Conservation (phyloP, 2,113 vertebrate genomes). For the Nicator chloris region DNA sequence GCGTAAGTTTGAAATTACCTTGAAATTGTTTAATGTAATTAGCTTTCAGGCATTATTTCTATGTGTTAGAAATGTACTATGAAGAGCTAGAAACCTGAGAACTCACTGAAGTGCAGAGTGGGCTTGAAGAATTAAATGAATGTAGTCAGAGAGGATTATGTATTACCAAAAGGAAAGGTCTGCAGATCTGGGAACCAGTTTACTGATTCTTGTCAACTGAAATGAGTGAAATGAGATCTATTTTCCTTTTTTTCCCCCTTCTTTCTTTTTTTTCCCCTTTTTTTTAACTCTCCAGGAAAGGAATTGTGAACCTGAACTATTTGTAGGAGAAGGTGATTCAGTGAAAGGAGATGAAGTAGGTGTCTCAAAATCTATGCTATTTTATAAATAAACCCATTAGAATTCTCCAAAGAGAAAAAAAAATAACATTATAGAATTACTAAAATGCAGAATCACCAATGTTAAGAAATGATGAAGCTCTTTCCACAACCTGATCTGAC, state of each 20-base stretch:
- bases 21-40: slow-evolving; percentile 5
- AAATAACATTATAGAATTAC: not conserved
- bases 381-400: slow-evolving; percentile 1
- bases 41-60: slow-evolving; percentile 21
- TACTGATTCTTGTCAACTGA: slow-evolving; percentile 57
- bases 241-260: not conserved
- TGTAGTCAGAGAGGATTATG: slow-evolving; percentile 51
- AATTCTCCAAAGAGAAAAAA: not conserved
- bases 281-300: not conserved
- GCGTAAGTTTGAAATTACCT: slow-evolving; percentile 20
- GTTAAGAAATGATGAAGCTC: not conserved
- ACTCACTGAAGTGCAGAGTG: not conserved
- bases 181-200: slow-evolving; percentile 43
- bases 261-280: not conserved
- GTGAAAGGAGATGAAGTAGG: not conserved
- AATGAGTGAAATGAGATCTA: slow-evolving; percentile 45
- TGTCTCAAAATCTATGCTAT: not conserved
- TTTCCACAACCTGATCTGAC: not conserved
- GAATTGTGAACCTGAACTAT: not conserved
- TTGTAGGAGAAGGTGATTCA: not conserved
- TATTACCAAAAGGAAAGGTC: slow-evolving; percentile 41
- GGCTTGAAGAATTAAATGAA: slow-evolving; percentile 44
- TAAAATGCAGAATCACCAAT: not conserved
- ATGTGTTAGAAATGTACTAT: slow-evolving; percentile 10
- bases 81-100: slow-evolving; percentile 47